phyloP scores from a whole-genome alignment of 2,113 vertebrate species.

The Megaceryle maxima region DNA sequence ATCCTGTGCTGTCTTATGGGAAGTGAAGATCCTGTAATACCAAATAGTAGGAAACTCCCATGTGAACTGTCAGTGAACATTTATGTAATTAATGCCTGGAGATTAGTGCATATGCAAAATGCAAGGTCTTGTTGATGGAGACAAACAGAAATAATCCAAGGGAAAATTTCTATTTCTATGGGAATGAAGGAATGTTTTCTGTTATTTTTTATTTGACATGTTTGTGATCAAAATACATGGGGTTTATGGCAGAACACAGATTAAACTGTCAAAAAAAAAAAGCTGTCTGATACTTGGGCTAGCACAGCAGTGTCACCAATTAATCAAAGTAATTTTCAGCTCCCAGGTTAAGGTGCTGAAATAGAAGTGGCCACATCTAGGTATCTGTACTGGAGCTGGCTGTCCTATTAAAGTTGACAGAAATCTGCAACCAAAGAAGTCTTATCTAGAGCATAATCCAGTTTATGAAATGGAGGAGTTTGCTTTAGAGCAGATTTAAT shows the following conservation, averaged over 20 bases:
- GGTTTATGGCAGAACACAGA: neutral
- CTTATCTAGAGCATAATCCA: neutral
- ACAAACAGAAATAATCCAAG: neutral
- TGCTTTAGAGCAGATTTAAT: neutral
- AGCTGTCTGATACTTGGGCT: neutral
- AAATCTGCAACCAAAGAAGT: neutral
- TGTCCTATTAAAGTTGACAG: neutral
- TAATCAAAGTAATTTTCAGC: neutral
- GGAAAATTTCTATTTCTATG: neutral
- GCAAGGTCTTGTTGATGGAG: neutral
- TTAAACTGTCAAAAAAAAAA: neutral
- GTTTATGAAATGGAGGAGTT: neutral
- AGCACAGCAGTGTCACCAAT: neutral
- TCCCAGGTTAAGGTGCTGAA: neutral
- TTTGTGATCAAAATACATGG: neutral
- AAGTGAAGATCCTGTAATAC: neutral
- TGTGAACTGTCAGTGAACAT: neutral
- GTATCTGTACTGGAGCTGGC: neutral
- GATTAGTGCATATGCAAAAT: neutral
- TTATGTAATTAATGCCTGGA: conserved; percentile 1
- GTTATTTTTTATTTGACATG: neutral
- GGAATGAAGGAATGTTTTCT: neutral
- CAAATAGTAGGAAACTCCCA: neutral
- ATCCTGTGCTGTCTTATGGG: neutral
- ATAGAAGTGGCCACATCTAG: neutral